A percentile compares a stretch with the other conserved stretches of the same genome.
Conservation (phyloP, 2,113 vertebrate species). For the Garra rufa region DNA sequence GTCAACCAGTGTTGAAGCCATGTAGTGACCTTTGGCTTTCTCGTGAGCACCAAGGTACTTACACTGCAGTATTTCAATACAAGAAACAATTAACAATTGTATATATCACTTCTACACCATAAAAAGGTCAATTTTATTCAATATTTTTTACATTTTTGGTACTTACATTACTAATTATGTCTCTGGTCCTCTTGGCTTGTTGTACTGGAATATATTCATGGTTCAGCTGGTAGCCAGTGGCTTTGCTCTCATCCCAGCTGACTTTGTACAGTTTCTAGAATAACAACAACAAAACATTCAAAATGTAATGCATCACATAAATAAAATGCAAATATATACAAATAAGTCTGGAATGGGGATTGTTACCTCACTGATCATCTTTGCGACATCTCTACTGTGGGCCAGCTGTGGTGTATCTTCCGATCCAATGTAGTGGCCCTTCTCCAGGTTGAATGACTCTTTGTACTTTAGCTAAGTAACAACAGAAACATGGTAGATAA, state of each 20-base stretch:
- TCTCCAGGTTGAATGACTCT: conserved; percentile 93
- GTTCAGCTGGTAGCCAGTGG: conserved; percentile 86
- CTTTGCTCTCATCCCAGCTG: conserved; percentile 86
- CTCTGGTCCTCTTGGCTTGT: conserved; percentile 82
- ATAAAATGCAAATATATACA: neutral
- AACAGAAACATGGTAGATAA: conserved; percentile 10
- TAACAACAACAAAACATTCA: neutral
- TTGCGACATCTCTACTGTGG: conserved; percentile 86
- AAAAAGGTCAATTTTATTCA: neutral
- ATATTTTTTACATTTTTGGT: neutral
- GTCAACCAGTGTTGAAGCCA: conserved; percentile 88
- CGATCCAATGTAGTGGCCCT: conserved; percentile 90
- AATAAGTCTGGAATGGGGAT: neutral
- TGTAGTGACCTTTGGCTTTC: conserved; percentile 93
- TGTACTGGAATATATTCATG: conserved; percentile 88
- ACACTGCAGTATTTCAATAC: conserved; percentile 72
- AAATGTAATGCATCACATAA: neutral
- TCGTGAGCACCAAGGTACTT: conserved; percentile 90
- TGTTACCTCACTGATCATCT: conserved; percentile 87
- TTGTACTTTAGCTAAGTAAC: conserved; percentile 90
- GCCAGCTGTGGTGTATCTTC: conserved; percentile 90
- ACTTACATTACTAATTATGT: conserved; percentile 87
- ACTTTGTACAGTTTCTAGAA: conserved; percentile 89
- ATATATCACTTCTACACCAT: neutral
- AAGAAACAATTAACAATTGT: neutral